Evolutionary conservation across 2,888 invertebrate species (phyloP), one percentile per base, ranked within the genome.

Genomic region (Diplazon laetatorius): DNA sequence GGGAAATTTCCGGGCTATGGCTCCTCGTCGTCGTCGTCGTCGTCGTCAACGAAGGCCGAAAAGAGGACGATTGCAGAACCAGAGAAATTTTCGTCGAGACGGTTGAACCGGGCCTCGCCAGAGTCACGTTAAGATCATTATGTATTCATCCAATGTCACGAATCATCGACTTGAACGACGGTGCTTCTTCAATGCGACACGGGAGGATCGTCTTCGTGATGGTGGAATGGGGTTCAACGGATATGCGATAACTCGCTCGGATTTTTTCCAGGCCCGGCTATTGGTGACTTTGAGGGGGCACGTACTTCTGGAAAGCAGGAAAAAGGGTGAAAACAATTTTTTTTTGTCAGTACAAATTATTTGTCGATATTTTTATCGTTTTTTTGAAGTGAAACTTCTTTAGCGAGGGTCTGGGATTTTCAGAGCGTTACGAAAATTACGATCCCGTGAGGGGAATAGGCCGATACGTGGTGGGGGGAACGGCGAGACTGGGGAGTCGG

Each of bases 91-190:
- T 66, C 71, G 22, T 50, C 10, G 46, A 37, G 52, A 60, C 50
- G 50, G 37, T 42, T 14, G 35, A 35, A 12, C 12, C 22, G 35
- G 48, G 35, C 20, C n/a, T n/a, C n/a, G n/a, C n/a, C n/a, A n/a
- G n/a, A 66, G 48, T 37, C 55, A 39, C 62, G 55, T 75, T 62
- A 68, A 46, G 70, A 69, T 78, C 66, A 65, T 78, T 78, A 71
- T 16, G 66, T 71, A 78, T 78, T 78, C 75, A 71, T 68, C 66
- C n/a, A 62, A 75, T 71, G 78, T 66, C 55, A 55, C 62, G 75
- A 78, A 60, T 78, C 78, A 75, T 78, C 78, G 75, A 71, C 35
- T 71, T 35, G 39, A 20, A 35, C 62, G 57, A 14, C 44, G 59
- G 8, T 18, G 35, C 52, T 12, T 18, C 42, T 10, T 14, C 39